A percentile compares a stretch with the other conserved stretches of the same genome.
These are phyloP conservation scores for Aphis craccivora DNA, from an alignment of 1,140 invertebrate genomes.

Conservation along the genomic window DNA sequence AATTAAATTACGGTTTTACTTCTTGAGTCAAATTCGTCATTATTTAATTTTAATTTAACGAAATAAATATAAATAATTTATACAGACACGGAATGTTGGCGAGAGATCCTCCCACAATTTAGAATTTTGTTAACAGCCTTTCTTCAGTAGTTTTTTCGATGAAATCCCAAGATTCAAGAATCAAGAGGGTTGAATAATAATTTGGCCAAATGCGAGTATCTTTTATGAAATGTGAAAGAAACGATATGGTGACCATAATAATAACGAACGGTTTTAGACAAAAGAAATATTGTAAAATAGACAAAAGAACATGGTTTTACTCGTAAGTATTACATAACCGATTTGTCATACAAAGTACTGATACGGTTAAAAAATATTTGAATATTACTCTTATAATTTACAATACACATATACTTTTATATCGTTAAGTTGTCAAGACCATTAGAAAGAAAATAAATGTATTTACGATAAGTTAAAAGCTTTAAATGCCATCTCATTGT, in stretches of 20 bases:
- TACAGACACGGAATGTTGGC: neutral
- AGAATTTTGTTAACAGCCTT: slow-evolving; percentile 3
- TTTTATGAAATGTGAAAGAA: neutral
- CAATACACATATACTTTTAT: neutral
- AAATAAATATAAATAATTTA: slow-evolving; percentile 12
- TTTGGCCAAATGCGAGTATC: neutral
- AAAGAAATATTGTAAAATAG: no score
- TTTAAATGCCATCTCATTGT: neutral
- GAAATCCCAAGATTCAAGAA: neutral
- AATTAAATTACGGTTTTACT: neutral
- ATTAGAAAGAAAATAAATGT: neutral
- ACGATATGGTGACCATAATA: neutral
- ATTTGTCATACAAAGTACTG: neutral
- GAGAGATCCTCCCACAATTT: neutral
- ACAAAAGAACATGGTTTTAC: no score
- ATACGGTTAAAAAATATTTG: neutral
- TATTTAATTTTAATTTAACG: neutral
- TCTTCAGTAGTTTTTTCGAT: neutral
- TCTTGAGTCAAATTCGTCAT: neutral
- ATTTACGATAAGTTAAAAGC: neutral
- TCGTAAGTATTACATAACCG: no score
- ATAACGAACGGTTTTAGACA: neutral
- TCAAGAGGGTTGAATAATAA: neutral
- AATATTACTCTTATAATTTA: neutral
- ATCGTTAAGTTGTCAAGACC: neutral